Evolutionary conservation across 2,113 vertebrate species (phyloP), one percentile per base, ranked within the genome.

Genomic region (Lycaon pictus): DNA sequence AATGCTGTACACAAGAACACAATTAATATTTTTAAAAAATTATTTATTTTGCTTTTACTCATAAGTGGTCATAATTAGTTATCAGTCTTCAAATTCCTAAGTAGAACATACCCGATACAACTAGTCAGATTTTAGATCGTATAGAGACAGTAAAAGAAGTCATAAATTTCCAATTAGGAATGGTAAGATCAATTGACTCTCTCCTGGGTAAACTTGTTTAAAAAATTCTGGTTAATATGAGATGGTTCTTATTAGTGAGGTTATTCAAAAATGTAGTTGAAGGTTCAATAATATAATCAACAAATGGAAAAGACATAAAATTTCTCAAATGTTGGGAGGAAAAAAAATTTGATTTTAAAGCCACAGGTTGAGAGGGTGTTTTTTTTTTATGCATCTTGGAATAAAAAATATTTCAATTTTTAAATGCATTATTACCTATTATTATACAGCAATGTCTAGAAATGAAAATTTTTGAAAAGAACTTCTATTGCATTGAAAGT

Each of bases 341-440:
- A 12, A 29, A 58, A 65, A 6, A 72, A 55, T 92, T 37, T 76
- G 5, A 58, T 53, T 67, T 76, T 72, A 58, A 93, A 95, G 7
- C 0, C 29, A 8, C 1, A 67, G 4, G 25, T 90, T 48, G 16
- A 58, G 12, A 83, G 3, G 29, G 0, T 65, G 2, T 27, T 92
- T 43, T 43, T 43, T 43, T 43, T 43, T 43, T 43, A 43, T 43
- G 43, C 53, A 35, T 12, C 62, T 60, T 79, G 22, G 19, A 83
- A 97, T 37, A 25, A 89, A 96, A 4, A 65, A 17, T 96, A 25
- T 89, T 93, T 95, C 32, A 63, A 65, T 63, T 6, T 62, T 82
- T 79, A 95, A 56, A 23, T 5, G 15, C 11, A 90, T 93, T 88
- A 71, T 84, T 95, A 29, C 29, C 82, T 67, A 29, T 63, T 58